A percentile compares a stretch with the other conserved stretches of the same genome.
Conservation (phyloP, 1,140 invertebrate species). For the Steinernema khuongi region DNA sequence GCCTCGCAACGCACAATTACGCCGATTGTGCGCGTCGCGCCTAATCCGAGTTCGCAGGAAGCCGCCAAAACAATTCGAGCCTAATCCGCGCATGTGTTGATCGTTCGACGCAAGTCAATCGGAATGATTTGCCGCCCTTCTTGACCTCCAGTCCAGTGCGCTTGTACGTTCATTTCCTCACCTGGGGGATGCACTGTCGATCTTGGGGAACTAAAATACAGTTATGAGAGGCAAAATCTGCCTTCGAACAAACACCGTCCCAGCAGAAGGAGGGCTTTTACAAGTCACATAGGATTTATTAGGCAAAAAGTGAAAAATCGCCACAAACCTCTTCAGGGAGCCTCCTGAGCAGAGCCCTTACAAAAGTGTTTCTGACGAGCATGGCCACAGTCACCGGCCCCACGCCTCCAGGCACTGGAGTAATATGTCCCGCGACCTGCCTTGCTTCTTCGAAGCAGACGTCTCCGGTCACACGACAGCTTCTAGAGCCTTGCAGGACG, state of each 20-base stretch:
- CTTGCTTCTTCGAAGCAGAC: slow-evolving; percentile 79
- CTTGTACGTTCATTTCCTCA: too few relatives aligned
- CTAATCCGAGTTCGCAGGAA: slow-evolving; percentile 15
- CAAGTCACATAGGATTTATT: too few relatives aligned
- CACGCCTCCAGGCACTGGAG: slow-evolving; percentile 94
- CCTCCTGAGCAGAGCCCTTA: too few relatives aligned
- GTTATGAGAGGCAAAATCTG: too few relatives aligned
- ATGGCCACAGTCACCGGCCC: slow-evolving; percentile 98
- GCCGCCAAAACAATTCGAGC: background rate
- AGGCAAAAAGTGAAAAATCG: too few relatives aligned
- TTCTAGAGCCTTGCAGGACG: slow-evolving; percentile 67
- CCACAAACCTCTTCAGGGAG: too few relatives aligned
- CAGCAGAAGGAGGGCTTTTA: too few relatives aligned
- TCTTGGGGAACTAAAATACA: too few relatives aligned
- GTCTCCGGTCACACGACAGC: slow-evolving; percentile 76
- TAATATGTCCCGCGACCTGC: slow-evolving; percentile 76
- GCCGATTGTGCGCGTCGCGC: background rate
- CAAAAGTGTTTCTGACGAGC: slow-evolving; percentile 91
- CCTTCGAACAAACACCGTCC: too few relatives aligned
- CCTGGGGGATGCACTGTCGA: too few relatives aligned
- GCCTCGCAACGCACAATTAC: slow-evolving; percentile 3
- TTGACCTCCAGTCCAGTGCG: too few relatives aligned
- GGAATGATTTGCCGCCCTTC: too few relatives aligned
- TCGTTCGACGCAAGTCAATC: background rate
- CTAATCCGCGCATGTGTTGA: slow-evolving; percentile 13